These are phyloP conservation scores for Eubasilissa splendida DNA, from an alignment of 2,888 invertebrate genomes.

Conservation along the genomic window DNA sequence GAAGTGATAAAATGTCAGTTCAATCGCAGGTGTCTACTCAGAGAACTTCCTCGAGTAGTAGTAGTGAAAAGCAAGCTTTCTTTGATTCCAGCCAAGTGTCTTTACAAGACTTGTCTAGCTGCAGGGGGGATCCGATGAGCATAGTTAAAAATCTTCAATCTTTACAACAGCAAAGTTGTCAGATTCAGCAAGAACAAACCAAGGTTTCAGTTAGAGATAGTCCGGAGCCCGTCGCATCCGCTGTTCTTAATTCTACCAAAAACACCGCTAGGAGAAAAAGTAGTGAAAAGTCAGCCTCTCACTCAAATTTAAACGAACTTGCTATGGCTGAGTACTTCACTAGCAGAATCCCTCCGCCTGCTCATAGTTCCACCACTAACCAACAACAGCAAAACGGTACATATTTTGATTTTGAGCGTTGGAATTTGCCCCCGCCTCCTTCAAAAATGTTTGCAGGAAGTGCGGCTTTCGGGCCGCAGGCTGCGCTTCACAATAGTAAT, in stretches of 20 bases:
- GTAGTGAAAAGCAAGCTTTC: conserved; percentile 75
- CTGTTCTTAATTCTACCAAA: conserved; percentile 62
- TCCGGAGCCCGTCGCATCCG: conserved; percentile 61
- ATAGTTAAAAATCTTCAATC: conserved; percentile 82
- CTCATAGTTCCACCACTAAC: conserved; percentile 76
- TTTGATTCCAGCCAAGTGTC: conserved; percentile 77
- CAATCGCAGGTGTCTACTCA: conserved; percentile 66
- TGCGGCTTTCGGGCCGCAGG: conserved; percentile 73
- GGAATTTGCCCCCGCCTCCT: conserved; percentile 82
- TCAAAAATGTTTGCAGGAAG: conserved; percentile 79
- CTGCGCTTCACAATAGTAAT: conserved; percentile 72
- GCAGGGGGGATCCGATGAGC: conserved; percentile 83
- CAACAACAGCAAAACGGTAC: conserved; percentile 77
- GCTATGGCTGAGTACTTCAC: conserved; percentile 74
- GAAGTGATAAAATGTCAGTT: conserved; percentile 70
- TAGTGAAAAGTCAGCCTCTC: conserved; percentile 72
- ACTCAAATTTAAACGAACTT: conserved; percentile 71
- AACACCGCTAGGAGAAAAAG: conserved; percentile 71
- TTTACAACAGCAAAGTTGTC: conserved; percentile 73
- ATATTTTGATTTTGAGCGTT: conserved; percentile 86
- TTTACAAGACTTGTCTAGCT: conserved; percentile 81
- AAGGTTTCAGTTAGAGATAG: conserved; percentile 66
- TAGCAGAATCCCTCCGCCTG: conserved; percentile 81
- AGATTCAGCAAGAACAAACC: conserved; percentile 73
- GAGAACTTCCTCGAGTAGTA: conserved; percentile 65